Conservation (phyloP, 1,140 invertebrate species). For the Neoseiulus cucumeris region DNA sequence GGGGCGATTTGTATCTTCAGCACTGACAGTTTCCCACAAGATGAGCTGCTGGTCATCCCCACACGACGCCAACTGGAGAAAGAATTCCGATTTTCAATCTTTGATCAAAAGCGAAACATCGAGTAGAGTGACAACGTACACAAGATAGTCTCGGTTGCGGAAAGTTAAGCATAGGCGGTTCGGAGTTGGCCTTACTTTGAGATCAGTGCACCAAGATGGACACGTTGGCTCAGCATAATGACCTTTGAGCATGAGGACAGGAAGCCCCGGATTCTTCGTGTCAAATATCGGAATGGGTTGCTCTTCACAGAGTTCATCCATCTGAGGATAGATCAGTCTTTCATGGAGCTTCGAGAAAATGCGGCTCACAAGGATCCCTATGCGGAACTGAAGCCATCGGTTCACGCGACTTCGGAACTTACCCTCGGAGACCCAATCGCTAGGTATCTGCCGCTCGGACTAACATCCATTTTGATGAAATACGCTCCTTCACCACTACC, state of each 20-base stretch:
- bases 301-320: slow-evolving; percentile 4
- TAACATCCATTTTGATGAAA: slow-evolving; percentile 7
- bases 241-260: background rate
- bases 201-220: slow-evolving; percentile 2
- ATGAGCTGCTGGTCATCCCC: background rate
- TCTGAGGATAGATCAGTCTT: background rate
- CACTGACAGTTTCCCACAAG: slow-evolving; percentile 1
- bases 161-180: too few species aligned
- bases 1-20: background rate
- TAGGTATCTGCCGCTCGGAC: background rate
- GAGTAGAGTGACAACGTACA: too few species aligned
- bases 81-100: too few species aligned
- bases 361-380: too few species aligned
- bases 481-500: background rate
- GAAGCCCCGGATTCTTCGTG: background rate
- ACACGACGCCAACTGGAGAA: background rate
- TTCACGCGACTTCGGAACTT: too few species aligned
- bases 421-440: slow-evolving; percentile 2
- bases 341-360: too few species aligned
- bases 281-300: slow-evolving; percentile 7
- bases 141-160: too few species aligned
- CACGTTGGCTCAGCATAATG: slow-evolving; percentile 2
- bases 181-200: background rate
- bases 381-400: too few species aligned
- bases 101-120: too few species aligned